Base-by-base conservation (phyloP, 2,888 invertebrate species). In the Euclidia mi region DNA sequence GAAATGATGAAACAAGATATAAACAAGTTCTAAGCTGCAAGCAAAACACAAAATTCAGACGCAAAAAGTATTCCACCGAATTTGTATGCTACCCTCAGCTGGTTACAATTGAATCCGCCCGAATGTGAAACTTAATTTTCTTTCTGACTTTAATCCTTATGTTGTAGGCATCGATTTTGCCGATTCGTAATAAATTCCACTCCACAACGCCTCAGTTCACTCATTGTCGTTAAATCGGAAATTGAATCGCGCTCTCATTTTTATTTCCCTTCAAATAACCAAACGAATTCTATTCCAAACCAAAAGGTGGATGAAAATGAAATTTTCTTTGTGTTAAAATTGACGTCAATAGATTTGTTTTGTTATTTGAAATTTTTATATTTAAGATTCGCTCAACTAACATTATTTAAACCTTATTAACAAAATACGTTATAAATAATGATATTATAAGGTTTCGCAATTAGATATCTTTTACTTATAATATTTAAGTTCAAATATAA, bases 201-300 rank as follows among this genome's bases (percentile, higher is more conserved):
- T 67, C 47, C 34, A n/a, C 50, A 41, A 59, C 56, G 63, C 63
- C 68, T 40, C 59, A 63, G 47, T 60, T 55, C 66, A 56, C 47
- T 67, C 50, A 37, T 60, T 61, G 49, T 63, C 48, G 61, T 58
- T 46, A 65, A 65, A 73, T 67, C 60, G 70, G 61, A 73, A 77
- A 79, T 74, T 71, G 67, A 72, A 75, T 74, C 51, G 48, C 57
- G 47, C 37, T 52, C 28, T 49, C 44, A 17, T 51, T 65, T 67
- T 58, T 50, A 48, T 57, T 69, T 59, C 38, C 48, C 40, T 34
- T 56, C 18, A 28, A 62, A 51, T 59, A 38, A 50, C 41, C 47
- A 49, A 40, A 43, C 25, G 35, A 55, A 42, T 65, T 48, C 17
- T 46, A 43, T 65, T 65, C 51, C 4, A 3, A 4, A 47, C 1